Evolutionary conservation across 2,888 invertebrate genomes (phyloP).

Genomic region (Parnassius smintheus): DNA sequence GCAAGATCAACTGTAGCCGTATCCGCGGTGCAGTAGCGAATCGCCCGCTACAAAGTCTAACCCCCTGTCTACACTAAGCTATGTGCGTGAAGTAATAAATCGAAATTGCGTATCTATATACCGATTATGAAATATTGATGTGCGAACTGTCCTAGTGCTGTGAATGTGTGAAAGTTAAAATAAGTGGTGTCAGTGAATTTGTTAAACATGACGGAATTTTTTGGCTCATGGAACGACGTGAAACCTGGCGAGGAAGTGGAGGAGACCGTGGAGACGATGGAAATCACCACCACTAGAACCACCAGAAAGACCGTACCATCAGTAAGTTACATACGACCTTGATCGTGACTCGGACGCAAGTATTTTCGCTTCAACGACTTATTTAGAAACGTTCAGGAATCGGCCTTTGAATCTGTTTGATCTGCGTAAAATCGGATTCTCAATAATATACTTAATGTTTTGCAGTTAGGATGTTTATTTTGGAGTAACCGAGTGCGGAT

Average conservation of each 20-base stretch:
- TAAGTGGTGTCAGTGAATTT: constrained; percentile 27
- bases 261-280: constrained; percentile 62
- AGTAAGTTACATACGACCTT: constrained; percentile 58
- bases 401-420: constrained; percentile 42
- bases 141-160: constrained; percentile 50
- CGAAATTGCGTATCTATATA: constrained; percentile 41
- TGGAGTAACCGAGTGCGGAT: constrained; percentile 54
- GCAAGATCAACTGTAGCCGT: constrained; percentile 75
- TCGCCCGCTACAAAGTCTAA: constrained; percentile 35
- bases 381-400: constrained; percentile 43
- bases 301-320: constrained; percentile 49
- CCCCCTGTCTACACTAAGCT: constrained; percentile 35
- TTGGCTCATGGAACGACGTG: constrained; percentile 65
- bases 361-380: constrained; percentile 53
- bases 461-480: constrained; percentile 68
- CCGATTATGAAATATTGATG: constrained; percentile 41
- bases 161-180: constrained; percentile 61
- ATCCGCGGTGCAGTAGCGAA: constrained; percentile 53
- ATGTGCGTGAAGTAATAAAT: constrained; percentile 43
- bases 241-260: constrained; percentile 45
- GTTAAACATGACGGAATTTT: constrained; percentile 72
- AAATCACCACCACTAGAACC: constrained; percentile 71
- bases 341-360: constrained; percentile 47
- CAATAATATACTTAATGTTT: constrained; percentile 52
- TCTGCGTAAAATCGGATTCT: constrained; percentile 38